Evolutionary conservation across 1,140 invertebrate genomes (phyloP), one percentile per base, ranked within the genome.

Genomic region (Macrobrachium rosenbergii): DNA sequence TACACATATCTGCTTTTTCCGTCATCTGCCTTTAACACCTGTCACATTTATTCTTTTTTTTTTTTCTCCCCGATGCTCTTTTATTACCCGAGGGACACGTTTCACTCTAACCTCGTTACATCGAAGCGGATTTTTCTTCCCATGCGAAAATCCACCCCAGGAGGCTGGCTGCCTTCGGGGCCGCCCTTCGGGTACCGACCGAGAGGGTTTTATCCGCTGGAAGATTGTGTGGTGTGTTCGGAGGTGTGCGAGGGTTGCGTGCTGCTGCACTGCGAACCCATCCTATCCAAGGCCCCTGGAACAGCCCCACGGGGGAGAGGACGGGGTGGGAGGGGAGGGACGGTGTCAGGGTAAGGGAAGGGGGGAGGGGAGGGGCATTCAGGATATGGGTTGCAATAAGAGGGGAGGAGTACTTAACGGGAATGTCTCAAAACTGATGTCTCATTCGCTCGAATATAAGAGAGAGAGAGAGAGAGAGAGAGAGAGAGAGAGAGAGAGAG

Each of bases 1-100:
- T n/a, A n/a, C 23, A 23, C 52, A 59, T 43, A 23, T 52, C 52
- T 28, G 6, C 52, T 52, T 52, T 52, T 52, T 12, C 69, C 69
- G 23, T 78, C 83, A 58, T 79, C 75, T 79, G 45, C 76, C 52
- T 85, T 85, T 63, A 79, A 85, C 83, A 85, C 76, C 83, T 85
- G 83, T 79, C 76, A 77, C 82, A 79, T 85, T 77, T 78, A 77
- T 77, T 69, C 28, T 69, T 69, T 67, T 16, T 21, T 73, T 37
- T 69, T 69, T 11, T 67, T 28, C 2, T 75, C n/a, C 52, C 3
- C 19, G 37, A 58, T 85, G 28, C 62, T 59, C 62, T 76, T 85
- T 85, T 79, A 79, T 78, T 79, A 85, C 76, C 83, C 59, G 83
- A n/a, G 72, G 82, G 82, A 83, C 69, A 72, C 60, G 58, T 28